These are phyloP conservation scores for Venturia canescens DNA, from an alignment of 1,140 invertebrate genomes.

Conservation along the genomic window DNA sequence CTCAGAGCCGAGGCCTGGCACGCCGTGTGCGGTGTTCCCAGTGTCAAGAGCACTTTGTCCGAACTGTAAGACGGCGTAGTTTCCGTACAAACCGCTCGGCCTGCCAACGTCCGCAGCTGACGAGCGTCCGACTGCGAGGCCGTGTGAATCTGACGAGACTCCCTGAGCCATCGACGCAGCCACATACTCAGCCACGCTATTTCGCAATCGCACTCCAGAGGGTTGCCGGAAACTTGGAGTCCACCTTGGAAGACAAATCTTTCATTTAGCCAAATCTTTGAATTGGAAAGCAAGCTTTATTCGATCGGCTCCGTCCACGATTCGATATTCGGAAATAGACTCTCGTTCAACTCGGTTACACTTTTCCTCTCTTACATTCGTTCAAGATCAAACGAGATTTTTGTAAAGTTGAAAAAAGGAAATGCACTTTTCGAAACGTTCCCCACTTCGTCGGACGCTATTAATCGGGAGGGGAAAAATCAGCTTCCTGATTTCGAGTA, in stretches of 20 bases:
- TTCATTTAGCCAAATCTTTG: too few relatives aligned
- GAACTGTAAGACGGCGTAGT: constrained; percentile 74
- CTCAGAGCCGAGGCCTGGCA: constrained; percentile 79
- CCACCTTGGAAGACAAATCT: constrained; percentile 81
- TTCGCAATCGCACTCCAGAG: constrained; percentile 90
- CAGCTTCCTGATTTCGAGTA: not conserved
- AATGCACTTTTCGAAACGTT: not conserved
- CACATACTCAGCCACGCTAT: constrained; percentile 93
- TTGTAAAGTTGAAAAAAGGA: not conserved
- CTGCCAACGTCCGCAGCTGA: constrained; percentile 72
- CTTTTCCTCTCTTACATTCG: too few relatives aligned
- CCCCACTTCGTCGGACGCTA: not conserved
- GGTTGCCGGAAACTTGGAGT: constrained; percentile 88
- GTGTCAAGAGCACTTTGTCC: constrained; percentile 71
- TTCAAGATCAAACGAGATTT: too few relatives aligned
- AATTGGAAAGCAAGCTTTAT: too few relatives aligned
- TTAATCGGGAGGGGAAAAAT: not conserved
- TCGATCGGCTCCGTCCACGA: too few relatives aligned
- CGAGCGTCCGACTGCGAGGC: constrained; percentile 77
- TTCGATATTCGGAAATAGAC: too few relatives aligned
- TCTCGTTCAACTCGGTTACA: too few relatives aligned
- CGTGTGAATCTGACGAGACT: constrained; percentile 85
- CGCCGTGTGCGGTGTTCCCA: constrained; percentile 77
- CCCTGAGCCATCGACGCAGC: constrained; percentile 89
- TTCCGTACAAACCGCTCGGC: constrained; percentile 73